Conservation (phyloP, 53 echinoderm and acorn worm genomes). For the Temnopleurus reevesii region DNA sequence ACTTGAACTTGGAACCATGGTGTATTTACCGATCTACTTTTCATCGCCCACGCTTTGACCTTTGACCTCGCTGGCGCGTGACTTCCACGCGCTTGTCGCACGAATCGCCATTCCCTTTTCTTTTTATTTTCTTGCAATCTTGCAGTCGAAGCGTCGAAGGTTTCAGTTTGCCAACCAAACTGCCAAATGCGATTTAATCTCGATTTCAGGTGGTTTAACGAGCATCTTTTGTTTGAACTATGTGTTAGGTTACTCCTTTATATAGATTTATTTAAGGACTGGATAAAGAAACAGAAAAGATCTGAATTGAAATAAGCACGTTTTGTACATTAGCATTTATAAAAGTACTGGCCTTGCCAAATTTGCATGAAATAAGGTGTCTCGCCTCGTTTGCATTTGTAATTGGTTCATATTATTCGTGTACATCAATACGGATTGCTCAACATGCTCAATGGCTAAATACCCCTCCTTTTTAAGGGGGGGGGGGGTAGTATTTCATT, state of each 20-base stretch:
- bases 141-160: neutral
- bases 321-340: neutral
- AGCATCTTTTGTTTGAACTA: conserved; percentile 5
- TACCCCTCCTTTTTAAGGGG: too few species aligned
- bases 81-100: conserved; percentile 33
- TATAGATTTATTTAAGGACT: neutral
- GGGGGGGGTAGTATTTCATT: too few species aligned
- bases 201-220: conserved; percentile 8
- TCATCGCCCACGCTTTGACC: neutral
- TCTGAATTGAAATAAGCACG: conserved; percentile 31
- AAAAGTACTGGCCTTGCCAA: neutral
- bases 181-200: conserved; percentile 33
- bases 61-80: conserved; percentile 4
- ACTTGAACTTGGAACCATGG: conserved; percentile 29
- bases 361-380: neutral
- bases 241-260: conserved; percentile 6
- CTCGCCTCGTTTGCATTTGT: neutral
- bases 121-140: neutral
- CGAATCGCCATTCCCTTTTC: neutral
- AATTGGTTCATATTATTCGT: conserved; percentile 16
- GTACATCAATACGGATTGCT: neutral
- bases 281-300: too few species aligned
- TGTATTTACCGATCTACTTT: neutral
- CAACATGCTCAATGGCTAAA: too few species aligned
- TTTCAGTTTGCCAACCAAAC: conserved; percentile 8